Evolutionary conservation across 2,797 vertebrate genomes (phyloP), one percentile per base, ranked within the genome.

Genomic region (Gobio occitaniae): DNA sequence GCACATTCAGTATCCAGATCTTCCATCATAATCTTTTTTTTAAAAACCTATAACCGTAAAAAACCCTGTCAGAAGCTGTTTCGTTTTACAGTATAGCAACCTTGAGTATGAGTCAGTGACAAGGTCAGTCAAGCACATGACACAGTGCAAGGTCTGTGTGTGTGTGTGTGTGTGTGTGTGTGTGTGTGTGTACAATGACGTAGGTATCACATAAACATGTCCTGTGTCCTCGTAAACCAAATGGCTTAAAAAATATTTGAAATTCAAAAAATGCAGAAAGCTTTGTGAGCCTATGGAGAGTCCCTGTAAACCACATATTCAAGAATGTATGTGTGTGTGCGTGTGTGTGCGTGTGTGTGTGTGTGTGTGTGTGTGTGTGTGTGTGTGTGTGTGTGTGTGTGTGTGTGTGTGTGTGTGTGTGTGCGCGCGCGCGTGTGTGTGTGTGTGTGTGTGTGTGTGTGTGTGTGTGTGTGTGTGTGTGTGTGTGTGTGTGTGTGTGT

Each of bases 121-220:
- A 36, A 38, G 70, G 70, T 83, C 81, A 83, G 25, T 63, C 17
- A 44, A 75, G 56, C 70, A 65, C 81, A 65, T 75, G 41, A 71
- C 38, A 8, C 38, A 41, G 38, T 41, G 38, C 38, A 41, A 41
- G 38, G 38, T 41, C 38, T 41, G 8, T 44, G 41, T 44, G 41
- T 41, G 38, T 36, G 38, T 41, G 41, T 41, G 41, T 9, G 8
- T 44, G 41, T 44, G 41, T 41, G 38, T 36, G 38, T 41, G 41
- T 44, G 41, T 41, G 38, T 36, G 38, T 41, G 41, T 41, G 41
- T 9, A 44, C 8, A 44, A 9, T 44, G 41, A 10, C 41, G 10
- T 44, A 2, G 9, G 41, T 44, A 44, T 44, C 9, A 44, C 41
- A 2, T 44, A 44, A 44, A 44, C 41, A 44, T 41, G 8, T 41